These are phyloP conservation scores for Tyrophagus putrescentiae DNA, from an alignment of 1,140 invertebrate species.

Conservation along the genomic window DNA sequence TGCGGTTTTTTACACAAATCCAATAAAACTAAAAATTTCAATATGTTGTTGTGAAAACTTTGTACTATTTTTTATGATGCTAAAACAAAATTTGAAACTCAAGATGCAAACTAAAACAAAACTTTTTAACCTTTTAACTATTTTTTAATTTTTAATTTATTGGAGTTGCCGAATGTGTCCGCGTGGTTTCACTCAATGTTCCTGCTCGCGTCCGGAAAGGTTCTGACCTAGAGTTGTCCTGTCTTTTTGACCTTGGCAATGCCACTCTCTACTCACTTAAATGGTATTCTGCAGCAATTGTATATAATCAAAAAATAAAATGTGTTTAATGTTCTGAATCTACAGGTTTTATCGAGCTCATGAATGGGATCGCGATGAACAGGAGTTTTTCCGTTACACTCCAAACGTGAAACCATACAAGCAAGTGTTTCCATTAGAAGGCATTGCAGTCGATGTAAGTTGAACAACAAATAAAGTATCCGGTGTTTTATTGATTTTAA, in stretches of 20 bases:
- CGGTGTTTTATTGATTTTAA: not conserved
- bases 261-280: conserved; percentile 48
- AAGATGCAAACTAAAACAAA: no score
- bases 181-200: conserved; percentile 48
- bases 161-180: conserved; percentile 19
- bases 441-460: conserved; percentile 67
- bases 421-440: conserved; percentile 54
- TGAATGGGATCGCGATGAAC: conserved; percentile 57
- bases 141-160: not conserved
- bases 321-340: no score
- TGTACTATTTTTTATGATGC: no score
- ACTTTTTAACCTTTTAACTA: no score
- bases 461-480: no score
- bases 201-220: conserved; percentile 51
- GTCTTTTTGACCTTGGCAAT: conserved; percentile 56
- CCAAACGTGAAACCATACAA: conserved; percentile 52
- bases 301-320: no score
- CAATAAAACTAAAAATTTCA: no score
- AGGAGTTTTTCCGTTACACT: conserved; percentile 60
- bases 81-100: no score
- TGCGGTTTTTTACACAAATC: no score
- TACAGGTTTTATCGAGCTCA: conserved; percentile 14
- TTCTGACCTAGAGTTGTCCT: conserved; percentile 49
- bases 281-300: no score
- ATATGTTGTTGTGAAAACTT: no score